Conservation (phyloP, 1,140 invertebrate genomes). For the Hylaeus volcanicus region DNA sequence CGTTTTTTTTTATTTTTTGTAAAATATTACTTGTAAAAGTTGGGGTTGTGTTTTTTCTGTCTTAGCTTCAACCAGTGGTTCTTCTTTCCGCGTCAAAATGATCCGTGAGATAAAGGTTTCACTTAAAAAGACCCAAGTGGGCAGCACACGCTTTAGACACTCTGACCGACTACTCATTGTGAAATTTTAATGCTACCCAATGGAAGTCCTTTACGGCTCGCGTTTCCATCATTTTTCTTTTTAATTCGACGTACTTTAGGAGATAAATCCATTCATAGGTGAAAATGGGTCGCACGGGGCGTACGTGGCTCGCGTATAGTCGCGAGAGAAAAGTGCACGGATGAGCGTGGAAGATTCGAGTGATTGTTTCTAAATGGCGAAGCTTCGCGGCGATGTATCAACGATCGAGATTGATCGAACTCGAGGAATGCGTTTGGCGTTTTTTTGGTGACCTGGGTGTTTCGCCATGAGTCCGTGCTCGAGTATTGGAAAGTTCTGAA, state of each 20-base stretch:
- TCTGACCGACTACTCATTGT: no score
- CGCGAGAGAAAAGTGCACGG: not conserved
- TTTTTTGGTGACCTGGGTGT: not conserved
- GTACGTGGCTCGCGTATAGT: not conserved
- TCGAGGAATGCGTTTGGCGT: not conserved
- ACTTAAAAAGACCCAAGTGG: no score
- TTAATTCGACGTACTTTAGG: not conserved
- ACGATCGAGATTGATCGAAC: not conserved
- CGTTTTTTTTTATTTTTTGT: no score
- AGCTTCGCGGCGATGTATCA: not conserved
- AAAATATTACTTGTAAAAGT: no score
- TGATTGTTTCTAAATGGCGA: slow-evolving; percentile 4
- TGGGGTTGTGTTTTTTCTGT: no score
- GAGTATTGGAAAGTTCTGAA: not conserved
- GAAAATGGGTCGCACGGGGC: not conserved
- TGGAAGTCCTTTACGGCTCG: no score
- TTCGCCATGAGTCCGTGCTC: not conserved
- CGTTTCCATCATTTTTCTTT: no score
- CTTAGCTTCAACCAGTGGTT: no score
- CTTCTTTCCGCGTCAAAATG: no score
- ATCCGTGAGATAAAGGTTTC: no score
- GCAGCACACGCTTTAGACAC: no score
- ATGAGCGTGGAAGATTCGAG: not conserved
- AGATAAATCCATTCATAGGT: not conserved
- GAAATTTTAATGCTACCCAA: no score